Percentiles rank a stretch among this genome's conserved stretches.
Evolutionary conservation across 2,113 vertebrate species (phyloP).

Genomic region (Noturus placidus): DNA sequence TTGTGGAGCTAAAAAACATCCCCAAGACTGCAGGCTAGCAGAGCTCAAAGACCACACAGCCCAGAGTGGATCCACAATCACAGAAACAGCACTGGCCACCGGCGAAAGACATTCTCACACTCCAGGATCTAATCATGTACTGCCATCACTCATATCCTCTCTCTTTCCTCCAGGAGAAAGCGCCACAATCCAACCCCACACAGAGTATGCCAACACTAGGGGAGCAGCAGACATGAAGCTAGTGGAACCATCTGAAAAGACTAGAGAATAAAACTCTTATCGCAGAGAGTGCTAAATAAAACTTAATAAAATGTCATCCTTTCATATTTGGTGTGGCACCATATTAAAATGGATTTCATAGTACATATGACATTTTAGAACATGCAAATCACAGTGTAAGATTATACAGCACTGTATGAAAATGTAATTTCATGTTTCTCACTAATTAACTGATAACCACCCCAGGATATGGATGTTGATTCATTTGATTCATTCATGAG

Average conservation of each 20-base stretch:
- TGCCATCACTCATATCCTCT: slow-evolving; percentile 61
- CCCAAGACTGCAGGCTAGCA: slow-evolving; percentile 50
- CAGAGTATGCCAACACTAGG: slow-evolving; percentile 32
- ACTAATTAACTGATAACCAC: slow-evolving; percentile 48
- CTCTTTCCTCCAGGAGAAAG: slow-evolving; percentile 59
- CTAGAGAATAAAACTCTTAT: not conserved
- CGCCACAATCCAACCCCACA: slow-evolving; percentile 30
- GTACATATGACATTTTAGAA: not conserved
- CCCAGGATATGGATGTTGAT: slow-evolving; percentile 58
- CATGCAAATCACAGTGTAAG: no score
- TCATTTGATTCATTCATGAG: no score
- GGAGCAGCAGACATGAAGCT: not conserved
- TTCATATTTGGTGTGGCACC: not conserved
- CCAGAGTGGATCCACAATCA: slow-evolving; percentile 60
- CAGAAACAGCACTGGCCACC: slow-evolving; percentile 57
- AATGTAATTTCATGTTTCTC: slow-evolving; percentile 16
- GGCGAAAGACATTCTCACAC: slow-evolving; percentile 61
- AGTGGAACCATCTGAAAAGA: not conserved
- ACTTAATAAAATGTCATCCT: not conserved
- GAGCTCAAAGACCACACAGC: slow-evolving; percentile 59
- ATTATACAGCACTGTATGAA: not conserved
- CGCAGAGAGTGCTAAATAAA: not conserved
- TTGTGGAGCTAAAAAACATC: slow-evolving; percentile 68
- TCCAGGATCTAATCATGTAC: slow-evolving; percentile 73
- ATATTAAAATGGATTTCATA: not conserved